These are phyloP conservation scores for Rhynchophorus ferrugineus DNA, from an alignment of 1,140 invertebrate species.

Conservation along the genomic window DNA sequence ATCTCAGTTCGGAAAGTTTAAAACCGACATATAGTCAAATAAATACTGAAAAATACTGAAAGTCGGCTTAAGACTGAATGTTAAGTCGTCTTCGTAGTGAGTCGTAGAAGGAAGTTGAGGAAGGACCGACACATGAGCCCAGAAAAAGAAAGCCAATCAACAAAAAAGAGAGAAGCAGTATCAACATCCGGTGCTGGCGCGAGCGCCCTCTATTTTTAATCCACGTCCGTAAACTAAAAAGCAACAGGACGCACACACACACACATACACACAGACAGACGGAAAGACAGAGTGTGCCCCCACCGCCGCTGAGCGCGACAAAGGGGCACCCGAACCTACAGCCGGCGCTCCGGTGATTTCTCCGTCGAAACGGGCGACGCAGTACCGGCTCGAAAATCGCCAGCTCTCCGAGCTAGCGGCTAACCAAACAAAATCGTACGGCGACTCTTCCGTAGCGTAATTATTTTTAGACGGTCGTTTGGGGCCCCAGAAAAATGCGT, in stretches of 20 bases:
- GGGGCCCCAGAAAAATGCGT: too few relatives aligned
- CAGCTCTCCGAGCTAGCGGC: slow-evolving; percentile 2
- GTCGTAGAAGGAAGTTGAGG: too few relatives aligned
- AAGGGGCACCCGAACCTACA: slow-evolving; percentile 15
- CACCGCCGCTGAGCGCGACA: slow-evolving; percentile 1
- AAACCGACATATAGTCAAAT: too few relatives aligned
- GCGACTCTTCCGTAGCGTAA: neutral
- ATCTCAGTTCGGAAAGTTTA: too few relatives aligned
- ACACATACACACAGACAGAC: too few relatives aligned
- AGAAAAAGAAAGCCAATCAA: too few relatives aligned
- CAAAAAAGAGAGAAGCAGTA: too few relatives aligned
- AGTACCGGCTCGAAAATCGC: slow-evolving; percentile 11
- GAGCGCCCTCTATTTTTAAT: slow-evolving; percentile 12
- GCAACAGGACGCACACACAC: slow-evolving; percentile 16
- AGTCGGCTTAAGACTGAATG: too few relatives aligned
- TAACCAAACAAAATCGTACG: slow-evolving; percentile 16
- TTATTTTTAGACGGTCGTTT: slow-evolving; percentile 7
- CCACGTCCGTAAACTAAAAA: slow-evolving; percentile 9
- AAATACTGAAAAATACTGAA: too few relatives aligned
- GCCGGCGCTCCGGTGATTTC: slow-evolving; percentile 14
- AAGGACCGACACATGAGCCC: too few relatives aligned
- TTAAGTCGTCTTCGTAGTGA: too few relatives aligned
- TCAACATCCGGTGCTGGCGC: too few relatives aligned
- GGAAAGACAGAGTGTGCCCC: slow-evolving; percentile 13
- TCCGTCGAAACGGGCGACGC: slow-evolving; percentile 8